Base-by-base conservation (phyloP, 2,888 invertebrate species). In the Scrobipalpa atriplicella region DNA sequence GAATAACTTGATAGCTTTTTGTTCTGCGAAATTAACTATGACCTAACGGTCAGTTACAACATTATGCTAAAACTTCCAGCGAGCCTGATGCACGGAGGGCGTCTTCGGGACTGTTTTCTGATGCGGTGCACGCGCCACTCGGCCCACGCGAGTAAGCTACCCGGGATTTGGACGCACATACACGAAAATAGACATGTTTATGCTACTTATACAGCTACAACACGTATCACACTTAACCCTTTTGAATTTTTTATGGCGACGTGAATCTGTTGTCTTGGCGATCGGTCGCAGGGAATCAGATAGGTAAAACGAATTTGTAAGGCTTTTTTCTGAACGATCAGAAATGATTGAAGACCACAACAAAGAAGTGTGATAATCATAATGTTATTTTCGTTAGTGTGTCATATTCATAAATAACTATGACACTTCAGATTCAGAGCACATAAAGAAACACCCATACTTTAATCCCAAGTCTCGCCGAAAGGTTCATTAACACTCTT, bases 121-220 rank as follows among this genome's bases (percentile, higher is more conserved):
- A 78, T 81, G 79, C 83, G 76, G 81, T 83, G 82, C 86, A 84
- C 81, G 82, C 80, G 72, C 71, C 71, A 73, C 69, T 74, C 75
- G 78, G 80, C 79, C 75, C 78, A 73, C 73, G 71, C 71, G 71
- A 72, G 68, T 74, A 70, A 76, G 78, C 79, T 78, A 81, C 78
- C 79, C 74, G 78, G 84, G 84, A 85, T 85, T 84, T 58, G 58
- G 58, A 38, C 58, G 58, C 11, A 84, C 78, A 78, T 82, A 83
- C 83, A 84, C 80, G 79, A 84, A 85, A 86, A 86, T 81, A 83
- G 78, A 83, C 75, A 75, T 80, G 80, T 84, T 83, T 82, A 78
- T 79, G 75, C 38, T 36, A n/a, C 56, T 56, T 56, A 56, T 36
- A 56, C 29, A 21, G 78, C 78, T 70, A 51, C 63, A 43, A 63